Evolutionary conservation across 2,888 invertebrate species (phyloP), one percentile per base, ranked within the genome.

Genomic region (Drosophila recens): DNA sequence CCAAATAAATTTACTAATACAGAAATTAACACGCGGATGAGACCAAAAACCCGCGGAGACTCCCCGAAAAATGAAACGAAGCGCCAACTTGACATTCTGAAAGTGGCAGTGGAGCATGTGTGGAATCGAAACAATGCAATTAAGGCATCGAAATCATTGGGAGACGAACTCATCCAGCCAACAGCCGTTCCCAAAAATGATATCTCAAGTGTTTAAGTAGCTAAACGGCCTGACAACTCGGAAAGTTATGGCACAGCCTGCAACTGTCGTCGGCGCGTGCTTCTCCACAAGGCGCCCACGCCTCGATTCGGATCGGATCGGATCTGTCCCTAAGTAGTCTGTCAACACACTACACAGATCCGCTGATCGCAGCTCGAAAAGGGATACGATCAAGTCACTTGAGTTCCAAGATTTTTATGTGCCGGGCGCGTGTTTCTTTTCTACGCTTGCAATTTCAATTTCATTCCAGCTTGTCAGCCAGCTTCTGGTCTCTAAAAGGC

Each of bases 191-290:
- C 64, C 66, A 61, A 67, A 69, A 70, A 75, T 80, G 74, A 74
- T 67, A 81, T 89, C 82, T 87, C 87, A 89, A 86, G 88, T 86
- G 82, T 79, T 90, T 88, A 90, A 90, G 89, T 88, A 87, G 87
- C 87, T 75, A 77, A 89, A 80, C 73, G 78, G 75, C 68, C 80
- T 90, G 90, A 90, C 90, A 90, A 89, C 81, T 78, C 62, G 51
- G 63, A 76, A 79, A 88, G 80, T 88, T 86, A 88, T 88, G 80
- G 88, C 80, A 66, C 80, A 79, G 78, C 69, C 78, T 77, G 79
- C 80, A 84, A 79, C 66, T 80, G 71, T 76, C 68, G 73, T 56
- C 70, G 88, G 72, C 82, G 79, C 84, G 90, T 84, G 84, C 89
- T 89, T 53, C 64, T 46, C 59, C 40, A 40, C 59, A 63, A 8